Evolutionary conservation across 2,888 invertebrate genomes (phyloP), one percentile per base, ranked within the genome.

Genomic region (Pharmacophagus antenor): DNA sequence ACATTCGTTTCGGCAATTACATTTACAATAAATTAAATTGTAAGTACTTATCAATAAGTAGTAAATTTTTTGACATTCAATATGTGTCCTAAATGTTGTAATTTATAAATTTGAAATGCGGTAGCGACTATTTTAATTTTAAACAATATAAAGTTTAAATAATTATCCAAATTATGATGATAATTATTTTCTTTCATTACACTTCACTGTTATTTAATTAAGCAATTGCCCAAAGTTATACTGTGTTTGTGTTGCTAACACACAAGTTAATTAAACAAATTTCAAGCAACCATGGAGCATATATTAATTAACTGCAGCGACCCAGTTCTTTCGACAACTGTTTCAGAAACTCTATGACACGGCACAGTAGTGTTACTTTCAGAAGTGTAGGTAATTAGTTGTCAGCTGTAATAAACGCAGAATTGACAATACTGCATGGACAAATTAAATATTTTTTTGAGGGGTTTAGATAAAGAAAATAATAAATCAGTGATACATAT

Each of bases 221-320:
- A 41, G 2, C 10, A 25, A 21, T 17, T 18, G 8, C 6, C 17
- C 42, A 44, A 44, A 44, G 10, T 18, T 44, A 10, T 44, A 44
- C 8, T 18, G 37, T 47, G 55, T 20, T 27, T 18, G 15, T 27
- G 15, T 31, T 47, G 17, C 17, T 37, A 48, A 56, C 47, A 48
- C 22, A 18, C 48, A 17, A 47, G 17, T 52, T 52, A 37, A 37
- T 55, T 55, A 58, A 58, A 58, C 44, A 58, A 51, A 51, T 15
- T 56, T 49, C 18, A 56, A 49, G 37, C 22, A 46, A 49, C 44
- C 17, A 41, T 41, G 25, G 27, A 48, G 48, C 53, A 54, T 41
- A 54, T 48, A 53, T 59, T 59, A 59, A 59, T 59, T 59, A 54
- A 54, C 58, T 48, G 48, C 58, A 49, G 48, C 48, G 58, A 41